A percentile compares a stretch with the other conserved stretches of the same genome.
These are phyloP conservation scores for Trisateles emortualis DNA, from an alignment of 2,888 invertebrate genomes.

Conservation along the genomic window DNA sequence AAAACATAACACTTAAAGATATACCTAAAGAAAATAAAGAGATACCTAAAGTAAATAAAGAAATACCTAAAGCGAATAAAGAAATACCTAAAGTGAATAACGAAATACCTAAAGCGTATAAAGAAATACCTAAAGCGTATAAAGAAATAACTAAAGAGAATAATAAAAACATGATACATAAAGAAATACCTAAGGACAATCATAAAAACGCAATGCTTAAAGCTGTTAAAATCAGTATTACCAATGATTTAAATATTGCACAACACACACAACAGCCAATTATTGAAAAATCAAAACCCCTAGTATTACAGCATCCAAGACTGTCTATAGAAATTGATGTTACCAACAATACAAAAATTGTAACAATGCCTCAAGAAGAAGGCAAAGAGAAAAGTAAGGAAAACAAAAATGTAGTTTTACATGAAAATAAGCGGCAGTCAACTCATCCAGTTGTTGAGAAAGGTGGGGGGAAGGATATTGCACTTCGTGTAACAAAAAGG, in stretches of 20 bases:
- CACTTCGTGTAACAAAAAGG: constrained; percentile 10
- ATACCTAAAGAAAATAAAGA: constrained; percentile 59
- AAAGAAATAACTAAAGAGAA: too few species aligned
- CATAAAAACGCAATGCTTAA: constrained; percentile 58
- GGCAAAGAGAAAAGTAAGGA: constrained; percentile 23
- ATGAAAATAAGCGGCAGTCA: constrained; percentile 29
- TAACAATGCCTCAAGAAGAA: constrained; percentile 56
- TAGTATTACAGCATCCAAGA: constrained; percentile 37
- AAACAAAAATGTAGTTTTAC: constrained; percentile 10
- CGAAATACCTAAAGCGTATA: background rate
- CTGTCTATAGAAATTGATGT: constrained; percentile 70
- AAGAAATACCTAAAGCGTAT: constrained; percentile 58
- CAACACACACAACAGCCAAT: too few species aligned
- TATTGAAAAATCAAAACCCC: constrained; percentile 3
- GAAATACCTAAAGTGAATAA: constrained; percentile 63
- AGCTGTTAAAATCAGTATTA: constrained; percentile 65
- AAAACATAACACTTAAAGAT: constrained; percentile 38
- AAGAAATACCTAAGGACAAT: constrained; percentile 60
- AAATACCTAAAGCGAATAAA: constrained; percentile 62
- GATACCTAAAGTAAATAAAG: background rate
- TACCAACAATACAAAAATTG: constrained; percentile 66
- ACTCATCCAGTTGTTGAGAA: constrained; percentile 42
- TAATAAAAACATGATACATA: too few species aligned
- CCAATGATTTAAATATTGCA: constrained; percentile 65
- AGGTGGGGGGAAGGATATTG: constrained; percentile 31